These are phyloP conservation scores for Sylvicola fuscatus DNA, from an alignment of 2,888 invertebrate genomes.

Conservation along the genomic window DNA sequence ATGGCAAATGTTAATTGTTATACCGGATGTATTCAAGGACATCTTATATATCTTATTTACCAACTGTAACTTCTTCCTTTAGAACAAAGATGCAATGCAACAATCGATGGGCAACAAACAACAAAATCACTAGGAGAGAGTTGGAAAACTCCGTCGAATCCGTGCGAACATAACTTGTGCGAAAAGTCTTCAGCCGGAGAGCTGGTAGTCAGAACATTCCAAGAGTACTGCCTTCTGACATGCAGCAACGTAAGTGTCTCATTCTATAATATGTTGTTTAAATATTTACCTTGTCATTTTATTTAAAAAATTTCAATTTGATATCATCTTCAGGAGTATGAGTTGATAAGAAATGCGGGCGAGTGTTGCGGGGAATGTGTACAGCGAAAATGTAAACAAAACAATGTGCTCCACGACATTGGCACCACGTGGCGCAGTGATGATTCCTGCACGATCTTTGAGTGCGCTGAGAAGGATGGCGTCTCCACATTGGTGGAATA, in stretches of 20 bases:
- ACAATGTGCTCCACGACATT: conserved; percentile 15
- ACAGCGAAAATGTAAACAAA: conserved; percentile 19
- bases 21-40: no score
- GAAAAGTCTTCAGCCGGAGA: conserved; percentile 12
- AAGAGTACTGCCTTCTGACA: conserved; percentile 16
- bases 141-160: conserved; percentile 16
- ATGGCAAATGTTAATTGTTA: no score
- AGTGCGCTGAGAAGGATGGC: conserved; percentile 13
- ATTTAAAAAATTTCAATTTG: not conserved
- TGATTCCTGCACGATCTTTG: conserved; percentile 19
- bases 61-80: no score
- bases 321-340: conserved; percentile 15
- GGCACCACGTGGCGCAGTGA: conserved; percentile 22
- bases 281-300: no score
- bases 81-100: conserved; percentile 15
- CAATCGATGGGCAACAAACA: conserved; percentile 8
- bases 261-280: no score
- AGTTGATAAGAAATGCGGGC: conserved; percentile 13
- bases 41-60: no score
- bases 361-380: conserved; percentile 23
- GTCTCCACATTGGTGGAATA: conserved; percentile 18
- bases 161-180: conserved; percentile 18
- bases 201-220: conserved; percentile 11
- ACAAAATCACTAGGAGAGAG: conserved; percentile 16
- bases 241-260: conserved; percentile 19